phyloP scores from a whole-genome alignment of 2,113 vertebrate genomes.

The Leiothrix lutea region DNA sequence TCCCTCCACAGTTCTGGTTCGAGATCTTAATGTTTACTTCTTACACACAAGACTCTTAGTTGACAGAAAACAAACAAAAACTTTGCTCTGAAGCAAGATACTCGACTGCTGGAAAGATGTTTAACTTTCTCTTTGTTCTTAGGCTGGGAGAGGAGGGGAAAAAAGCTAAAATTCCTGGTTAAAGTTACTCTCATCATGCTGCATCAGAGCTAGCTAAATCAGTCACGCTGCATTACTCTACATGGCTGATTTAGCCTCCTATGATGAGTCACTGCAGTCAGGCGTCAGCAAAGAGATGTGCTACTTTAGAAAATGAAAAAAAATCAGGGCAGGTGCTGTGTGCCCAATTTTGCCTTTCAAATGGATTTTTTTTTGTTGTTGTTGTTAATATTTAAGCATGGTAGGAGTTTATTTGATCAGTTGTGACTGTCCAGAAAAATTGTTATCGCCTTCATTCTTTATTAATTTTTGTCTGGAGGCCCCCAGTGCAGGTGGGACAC shows the following conservation, averaged over 20 bases:
- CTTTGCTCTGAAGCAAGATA: not conserved
- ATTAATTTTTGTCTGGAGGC: not conserved
- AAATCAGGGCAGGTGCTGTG: not conserved
- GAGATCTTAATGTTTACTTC: not conserved
- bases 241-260: conserved; percentile 47
- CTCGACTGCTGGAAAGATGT: not conserved
- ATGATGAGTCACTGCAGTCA: conserved; percentile 66
- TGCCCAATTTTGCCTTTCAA: not conserved
- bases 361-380: not conserved
- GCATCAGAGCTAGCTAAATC: conserved; percentile 57
- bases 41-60: not conserved
- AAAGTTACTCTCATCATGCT: conserved; percentile 10
- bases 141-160: not conserved
- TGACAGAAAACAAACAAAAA: conserved; percentile 3
- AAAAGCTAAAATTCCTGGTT: conserved; percentile 14
- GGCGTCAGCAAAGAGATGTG: conserved; percentile 44
- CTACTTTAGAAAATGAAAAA: not conserved
- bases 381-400: not conserved
- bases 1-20: not conserved
- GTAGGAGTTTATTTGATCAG: not conserved
- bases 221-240: conserved; percentile 55
- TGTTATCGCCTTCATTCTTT: not conserved
- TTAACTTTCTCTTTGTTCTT: conserved; percentile 35
- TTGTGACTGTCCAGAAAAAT: not conserved
- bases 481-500: not conserved